Percentiles rank a stretch among this genome's conserved stretches.
Conservation (phyloP, 53 echinoderm and acorn worm genomes). For the Echinometra lucunter region DNA sequence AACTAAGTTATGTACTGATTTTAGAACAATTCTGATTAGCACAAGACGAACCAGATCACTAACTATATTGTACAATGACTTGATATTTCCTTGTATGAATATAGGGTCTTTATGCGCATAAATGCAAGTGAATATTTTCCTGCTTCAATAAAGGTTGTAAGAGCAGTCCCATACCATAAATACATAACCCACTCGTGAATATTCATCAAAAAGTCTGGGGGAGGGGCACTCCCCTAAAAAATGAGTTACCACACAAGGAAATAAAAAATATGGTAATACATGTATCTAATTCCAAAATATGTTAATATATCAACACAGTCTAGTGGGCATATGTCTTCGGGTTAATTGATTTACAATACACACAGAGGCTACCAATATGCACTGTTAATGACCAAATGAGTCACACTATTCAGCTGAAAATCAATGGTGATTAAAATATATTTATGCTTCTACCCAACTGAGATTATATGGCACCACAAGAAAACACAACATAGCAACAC, state of each 20-base stretch:
- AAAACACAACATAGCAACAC: background rate
- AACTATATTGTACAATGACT: background rate
- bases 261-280: background rate
- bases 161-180: no score
- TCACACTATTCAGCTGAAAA: constrained; percentile 25
- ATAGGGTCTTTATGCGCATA: background rate
- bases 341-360: background rate
- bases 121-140: background rate
- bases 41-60: background rate
- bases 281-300: background rate
- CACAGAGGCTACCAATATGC: background rate
- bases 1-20: background rate
- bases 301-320: background rate
- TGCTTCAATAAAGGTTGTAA: no score
- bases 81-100: background rate
- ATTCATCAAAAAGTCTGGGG: background rate
- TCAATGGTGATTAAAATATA: background rate
- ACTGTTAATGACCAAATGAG: constrained; percentile 27
- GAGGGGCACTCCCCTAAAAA: background rate
- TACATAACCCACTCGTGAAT: no score
- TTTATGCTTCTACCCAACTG: background rate
- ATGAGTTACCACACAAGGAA: background rate
- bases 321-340: background rate
- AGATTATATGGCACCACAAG: background rate
- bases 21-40: background rate